Evolutionary conservation across 2,113 vertebrate species (phyloP).

Genomic region (Gallinago paraguaiae): DNA sequence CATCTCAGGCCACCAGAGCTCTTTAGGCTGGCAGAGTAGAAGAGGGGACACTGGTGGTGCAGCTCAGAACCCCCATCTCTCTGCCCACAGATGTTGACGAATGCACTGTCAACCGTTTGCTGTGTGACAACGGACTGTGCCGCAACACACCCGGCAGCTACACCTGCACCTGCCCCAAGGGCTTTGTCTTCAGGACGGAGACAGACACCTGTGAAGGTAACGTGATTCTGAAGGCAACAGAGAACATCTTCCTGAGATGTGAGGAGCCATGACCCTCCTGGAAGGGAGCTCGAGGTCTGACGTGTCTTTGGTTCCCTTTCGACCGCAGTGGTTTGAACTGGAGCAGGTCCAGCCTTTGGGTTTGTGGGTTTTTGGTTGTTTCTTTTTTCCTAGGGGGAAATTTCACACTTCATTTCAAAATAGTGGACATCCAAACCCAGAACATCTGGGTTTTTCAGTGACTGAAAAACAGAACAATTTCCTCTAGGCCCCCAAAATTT

Average conservation of each 20-base stretch:
- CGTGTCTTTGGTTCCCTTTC: not conserved
- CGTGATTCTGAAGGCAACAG: not conserved
- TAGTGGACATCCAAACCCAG: not conserved
- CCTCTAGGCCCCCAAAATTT: not conserved
- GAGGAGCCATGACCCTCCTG: not conserved
- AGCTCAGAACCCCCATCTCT: not conserved
- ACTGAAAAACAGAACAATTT: not conserved
- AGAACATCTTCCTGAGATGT: not conserved
- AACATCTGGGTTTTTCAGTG: not conserved
- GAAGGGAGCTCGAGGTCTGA: not conserved
- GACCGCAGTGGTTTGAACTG: not conserved
- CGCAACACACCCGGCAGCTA: slow-evolving; percentile 96
- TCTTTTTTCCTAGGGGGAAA: not conserved
- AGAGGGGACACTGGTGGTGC: accelerated
- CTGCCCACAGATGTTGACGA: slow-evolving; percentile 92
- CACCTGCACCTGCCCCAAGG: slow-evolving; percentile 94
- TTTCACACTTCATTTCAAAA: not conserved
- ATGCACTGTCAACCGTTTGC: slow-evolving; percentile 89
- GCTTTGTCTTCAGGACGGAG: slow-evolving; percentile 91
- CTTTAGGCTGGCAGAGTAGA: not conserved
- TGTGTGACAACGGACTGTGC: slow-evolving; percentile 95
- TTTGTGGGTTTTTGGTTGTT: not conserved
- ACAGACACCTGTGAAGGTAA: slow-evolving; percentile 97
- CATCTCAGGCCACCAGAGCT: not conserved
- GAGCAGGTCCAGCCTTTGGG: not conserved